Base-by-base conservation (phyloP, 2,113 vertebrate species). In the Pseudois nayaur region DNA sequence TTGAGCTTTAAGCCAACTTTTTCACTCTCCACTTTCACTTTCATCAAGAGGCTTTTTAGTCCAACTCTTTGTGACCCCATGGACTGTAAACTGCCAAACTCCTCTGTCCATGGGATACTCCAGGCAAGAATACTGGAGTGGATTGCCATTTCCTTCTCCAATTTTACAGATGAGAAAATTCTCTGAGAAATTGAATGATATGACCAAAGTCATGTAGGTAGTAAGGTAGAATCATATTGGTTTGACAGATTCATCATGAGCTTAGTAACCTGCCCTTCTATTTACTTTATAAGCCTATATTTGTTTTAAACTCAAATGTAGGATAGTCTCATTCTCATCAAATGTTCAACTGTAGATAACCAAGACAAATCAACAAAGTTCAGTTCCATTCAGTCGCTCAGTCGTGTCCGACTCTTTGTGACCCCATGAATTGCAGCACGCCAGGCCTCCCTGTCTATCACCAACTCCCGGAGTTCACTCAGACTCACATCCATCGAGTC, bases 121-220 rank as follows among this genome's bases (percentile, higher is more conserved):
- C 67, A 71, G 9, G n/a, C n/a, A 71, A 40, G n/a, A 40, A 71
- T 71, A 71, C 9, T 71, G n/a, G 67, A 71, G 67, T 71, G n/a
- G 64, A 40, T 3, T 40, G n/a, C 67, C 67, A 71, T 23, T 71
- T 36, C n/a, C 19, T 71, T 71, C 67, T 40, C 67, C n/a, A 71
- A 3, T 88, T 90, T 67, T 50, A 84, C n/a, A 82, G 86, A 29
- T 50, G 60, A 87, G 29, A 48, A 94, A 90, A 71, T 7, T 43
- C 31, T 16, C 54, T 29, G 19, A 89, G 71, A 86, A 64, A 59
- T 57, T 62, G 59, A 92, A 57, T 83, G 23, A 94, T n/a, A 40
- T 89, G 64, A 87, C 17, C 36, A 59, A 40, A 86, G 33, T 33
- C 57, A 81, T 45, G 23, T 4, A 62, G 45, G 13, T 15, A 52